Evolutionary conservation across 2,113 vertebrate species (phyloP).

Genomic region (Orthonyx spaldingii): DNA sequence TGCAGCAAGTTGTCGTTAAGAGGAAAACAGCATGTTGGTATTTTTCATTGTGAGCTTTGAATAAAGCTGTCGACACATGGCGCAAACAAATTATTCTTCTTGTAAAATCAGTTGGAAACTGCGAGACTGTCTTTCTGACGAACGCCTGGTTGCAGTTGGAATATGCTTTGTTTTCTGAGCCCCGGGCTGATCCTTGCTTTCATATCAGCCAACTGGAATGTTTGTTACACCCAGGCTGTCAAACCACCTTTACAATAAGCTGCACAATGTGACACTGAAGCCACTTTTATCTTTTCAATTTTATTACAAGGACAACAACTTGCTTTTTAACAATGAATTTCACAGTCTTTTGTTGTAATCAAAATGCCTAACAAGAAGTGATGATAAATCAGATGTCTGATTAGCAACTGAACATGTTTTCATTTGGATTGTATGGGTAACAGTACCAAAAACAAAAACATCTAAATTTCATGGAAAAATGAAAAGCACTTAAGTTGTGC

Average conservation of each 20-base stretch:
- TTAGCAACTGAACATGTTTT: background rate
- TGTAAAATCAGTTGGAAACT: background rate
- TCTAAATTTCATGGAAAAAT: background rate
- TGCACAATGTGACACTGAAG: background rate
- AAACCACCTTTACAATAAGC: background rate
- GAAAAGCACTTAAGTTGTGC: background rate
- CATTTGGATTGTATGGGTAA: background rate
- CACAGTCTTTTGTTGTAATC: background rate
- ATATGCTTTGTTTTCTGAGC: conserved; percentile 30
- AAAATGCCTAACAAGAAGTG: background rate
- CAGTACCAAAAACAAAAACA: background rate
- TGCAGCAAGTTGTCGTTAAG: background rate
- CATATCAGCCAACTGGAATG: background rate
- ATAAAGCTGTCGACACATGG: background rate
- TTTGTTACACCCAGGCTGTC: background rate
- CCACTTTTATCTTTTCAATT: background rate
- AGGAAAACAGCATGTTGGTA: background rate
- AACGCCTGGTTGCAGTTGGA: background rate
- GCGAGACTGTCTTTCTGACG: background rate
- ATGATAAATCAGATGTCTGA: background rate
- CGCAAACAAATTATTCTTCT: background rate
- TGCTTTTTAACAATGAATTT: background rate
- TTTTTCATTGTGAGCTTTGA: conserved; percentile 10
- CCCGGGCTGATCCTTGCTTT: background rate
- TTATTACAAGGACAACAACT: conserved; percentile 13